Base-by-base conservation (phyloP, 2,797 vertebrate genomes). In the Apogon talboti region DNA sequence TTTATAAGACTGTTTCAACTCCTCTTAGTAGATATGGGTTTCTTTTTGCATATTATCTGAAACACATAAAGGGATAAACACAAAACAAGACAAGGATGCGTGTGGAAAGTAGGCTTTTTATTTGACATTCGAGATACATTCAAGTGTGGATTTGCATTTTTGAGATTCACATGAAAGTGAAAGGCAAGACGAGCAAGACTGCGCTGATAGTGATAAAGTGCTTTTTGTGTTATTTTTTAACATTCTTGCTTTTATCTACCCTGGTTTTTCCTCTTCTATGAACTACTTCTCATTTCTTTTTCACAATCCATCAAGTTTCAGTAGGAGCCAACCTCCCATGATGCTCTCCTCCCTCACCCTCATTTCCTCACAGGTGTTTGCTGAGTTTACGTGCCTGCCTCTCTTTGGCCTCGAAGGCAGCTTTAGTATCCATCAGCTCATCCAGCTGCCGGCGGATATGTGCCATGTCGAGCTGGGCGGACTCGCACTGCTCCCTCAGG, bases 321-420 rank as follows among this genome's bases (percentile, higher is more conserved):
- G n/a, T 24, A 24, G 21, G 21, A 24, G 21, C 21, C 5, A 5
- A 24, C 7, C 30, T 9, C 30, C 30, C 6, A 33, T 9, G 30
- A 9, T 33, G 30, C 30, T 33, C 30, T 9, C 3, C 30, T 33
- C 30, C 8, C 7, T 33, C 30, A 33, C 1, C 30, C 7, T 33
- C 30, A 33, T 3, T 7, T 33, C 49, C 66, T 94, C 85, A 94
- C 56, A 95, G 90, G 46, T 93, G 91, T 68, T 88, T 94, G 86
- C 93, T 94, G 77, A 95, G 92, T 70, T 94, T 95, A 5, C 90
- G 83, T 0, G 87, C 84, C 79, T 94, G 93, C 76, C 93, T 92
- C 82, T 95, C 94, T 2, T 78, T 75, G 1, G 92, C 90, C 35
- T 95, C 93, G 3, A 93, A 92, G 15, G 92, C 90, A 0, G 86